Evolutionary conservation across 2,888 invertebrate genomes (phyloP).

Genomic region (Oscheius onirici): DNA sequence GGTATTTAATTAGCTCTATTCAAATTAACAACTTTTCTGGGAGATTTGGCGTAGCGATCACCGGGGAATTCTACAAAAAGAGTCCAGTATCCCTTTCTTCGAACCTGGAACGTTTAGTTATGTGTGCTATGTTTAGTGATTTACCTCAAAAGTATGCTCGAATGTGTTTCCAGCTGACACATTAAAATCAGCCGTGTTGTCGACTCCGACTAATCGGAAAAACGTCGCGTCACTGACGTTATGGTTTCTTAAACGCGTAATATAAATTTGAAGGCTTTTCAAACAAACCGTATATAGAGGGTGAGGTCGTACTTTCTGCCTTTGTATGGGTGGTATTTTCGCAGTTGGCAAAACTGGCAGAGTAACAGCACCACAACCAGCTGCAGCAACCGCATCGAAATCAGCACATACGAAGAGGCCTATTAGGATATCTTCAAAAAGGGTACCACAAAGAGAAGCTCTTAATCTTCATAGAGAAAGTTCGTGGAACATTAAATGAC

Average conservation of each 20-base stretch:
- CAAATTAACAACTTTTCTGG: conserved; percentile 54
- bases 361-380: conserved; percentile 25
- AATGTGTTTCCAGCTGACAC: conserved; percentile 68
- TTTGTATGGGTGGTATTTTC: conserved; percentile 45
- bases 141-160: conserved; percentile 69
- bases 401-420: conserved; percentile 28
- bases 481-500: too few relatives aligned
- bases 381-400: conserved; percentile 35
- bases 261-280: background rate
- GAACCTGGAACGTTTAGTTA: conserved; percentile 64
- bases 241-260: conserved; percentile 69
- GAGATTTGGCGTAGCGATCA: conserved; percentile 68
- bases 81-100: conserved; percentile 70
- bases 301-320: conserved; percentile 67
- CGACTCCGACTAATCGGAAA: conserved; percentile 70
- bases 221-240: conserved; percentile 70
- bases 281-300: conserved; percentile 62
- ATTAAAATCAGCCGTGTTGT: conserved; percentile 70
- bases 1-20: background rate
- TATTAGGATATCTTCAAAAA: background rate
- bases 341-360: conserved; percentile 18
- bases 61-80: conserved; percentile 71
- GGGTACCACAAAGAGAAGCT: background rate
- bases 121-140: background rate
- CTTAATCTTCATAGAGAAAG: too few relatives aligned